Percentiles rank a stretch among this genome's conserved stretches.
Conservation (phyloP, 2,113 vertebrate genomes). For the Conger conger region DNA sequence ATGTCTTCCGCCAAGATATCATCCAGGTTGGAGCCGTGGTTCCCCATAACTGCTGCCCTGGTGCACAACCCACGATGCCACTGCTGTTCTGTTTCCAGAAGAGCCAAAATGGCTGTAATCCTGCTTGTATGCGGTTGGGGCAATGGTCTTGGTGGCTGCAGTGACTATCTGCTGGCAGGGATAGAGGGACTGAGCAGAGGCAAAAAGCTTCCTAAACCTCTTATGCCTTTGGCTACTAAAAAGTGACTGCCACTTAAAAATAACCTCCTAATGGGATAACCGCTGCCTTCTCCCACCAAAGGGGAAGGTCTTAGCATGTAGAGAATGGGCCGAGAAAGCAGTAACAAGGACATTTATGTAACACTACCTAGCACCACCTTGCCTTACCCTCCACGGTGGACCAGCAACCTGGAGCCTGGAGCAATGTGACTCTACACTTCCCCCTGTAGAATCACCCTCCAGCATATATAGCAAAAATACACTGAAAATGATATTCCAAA, state of each 20-base stretch:
- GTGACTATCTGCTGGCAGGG: not conserved
- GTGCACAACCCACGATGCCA: not conserved
- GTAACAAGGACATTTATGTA: not conserved
- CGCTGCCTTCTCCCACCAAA: not conserved
- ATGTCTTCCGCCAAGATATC: conserved; percentile 51
- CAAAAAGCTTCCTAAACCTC: not conserved
- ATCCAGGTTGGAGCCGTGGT: conserved; percentile 57
- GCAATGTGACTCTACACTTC: not conserved
- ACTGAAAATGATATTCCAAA: no score
- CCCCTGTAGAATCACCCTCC: no score
- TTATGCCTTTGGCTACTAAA: not conserved
- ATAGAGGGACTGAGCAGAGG: not conserved
- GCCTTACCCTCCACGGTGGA: no score
- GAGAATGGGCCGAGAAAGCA: not conserved
- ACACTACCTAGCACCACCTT: not conserved
- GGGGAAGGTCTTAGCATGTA: conserved; percentile 1
- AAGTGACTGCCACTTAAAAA: not conserved
- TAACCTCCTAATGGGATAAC: conserved; percentile 6
- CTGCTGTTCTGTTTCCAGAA: not conserved
- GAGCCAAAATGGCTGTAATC: not conserved
- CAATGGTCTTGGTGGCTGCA: not conserved
- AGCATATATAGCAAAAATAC: no score
- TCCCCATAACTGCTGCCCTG: conserved; percentile 61
- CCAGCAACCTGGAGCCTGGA: not conserved
- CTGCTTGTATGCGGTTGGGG: not conserved